These are phyloP conservation scores for Ochropleura plecta DNA, from an alignment of 2,888 invertebrate species.

Conservation along the genomic window DNA sequence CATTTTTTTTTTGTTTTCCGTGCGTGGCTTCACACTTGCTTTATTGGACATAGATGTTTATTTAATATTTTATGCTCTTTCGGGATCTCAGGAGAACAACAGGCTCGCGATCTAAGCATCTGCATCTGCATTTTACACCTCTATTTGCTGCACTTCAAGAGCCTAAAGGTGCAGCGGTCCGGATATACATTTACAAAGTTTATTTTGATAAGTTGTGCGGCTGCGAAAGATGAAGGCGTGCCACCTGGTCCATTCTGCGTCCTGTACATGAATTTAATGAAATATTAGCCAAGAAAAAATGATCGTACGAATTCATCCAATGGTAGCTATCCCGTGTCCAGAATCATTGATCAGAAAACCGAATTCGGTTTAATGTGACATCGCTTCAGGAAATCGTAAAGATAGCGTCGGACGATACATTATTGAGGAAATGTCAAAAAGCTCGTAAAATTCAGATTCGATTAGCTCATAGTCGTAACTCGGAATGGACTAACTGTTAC, in stretches of 20 bases:
- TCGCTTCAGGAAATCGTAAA: constrained; percentile 53
- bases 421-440: constrained; percentile 56
- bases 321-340: neutral
- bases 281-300: constrained; percentile 11
- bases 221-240: neutral
- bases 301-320: neutral
- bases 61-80: neutral
- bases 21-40: neutral
- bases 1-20: neutral
- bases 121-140: constrained; percentile 9
- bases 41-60: neutral
- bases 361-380: constrained; percentile 34
- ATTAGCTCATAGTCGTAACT: constrained; percentile 51
- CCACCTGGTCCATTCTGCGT: constrained; percentile 1
- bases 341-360: constrained; percentile 12
- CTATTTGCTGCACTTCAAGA: neutral
- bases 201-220: constrained; percentile 18
- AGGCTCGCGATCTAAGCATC: neutral
- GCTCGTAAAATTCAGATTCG: constrained; percentile 51
- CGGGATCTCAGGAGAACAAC: neutral
- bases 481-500: constrained; percentile 42
- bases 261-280: neutral
- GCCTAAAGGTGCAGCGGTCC: neutral
- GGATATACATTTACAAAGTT: constrained; percentile 25
- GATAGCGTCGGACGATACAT: constrained; percentile 24